Evolutionary conservation across 2,113 vertebrate genomes (phyloP).

Genomic region (Artemisiospiza belli): DNA sequence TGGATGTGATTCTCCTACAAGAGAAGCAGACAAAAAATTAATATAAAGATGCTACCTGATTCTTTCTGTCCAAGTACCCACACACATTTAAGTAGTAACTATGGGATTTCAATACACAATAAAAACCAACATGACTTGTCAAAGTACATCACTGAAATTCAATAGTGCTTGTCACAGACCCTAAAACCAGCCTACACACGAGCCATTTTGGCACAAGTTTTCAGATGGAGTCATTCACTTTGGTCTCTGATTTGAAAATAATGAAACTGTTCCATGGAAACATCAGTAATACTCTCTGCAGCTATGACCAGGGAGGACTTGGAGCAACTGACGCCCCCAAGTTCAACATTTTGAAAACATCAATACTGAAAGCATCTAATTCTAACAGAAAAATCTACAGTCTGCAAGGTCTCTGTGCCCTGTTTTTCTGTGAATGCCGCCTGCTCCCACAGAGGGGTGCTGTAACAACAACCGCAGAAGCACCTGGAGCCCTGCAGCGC

Average conservation of each 20-base stretch:
- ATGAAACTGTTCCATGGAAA: neutral
- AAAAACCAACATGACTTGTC: neutral
- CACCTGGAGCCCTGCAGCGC: no score
- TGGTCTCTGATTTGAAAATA: neutral
- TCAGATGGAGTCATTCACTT: neutral
- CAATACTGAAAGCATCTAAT: neutral
- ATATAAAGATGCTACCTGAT: neutral
- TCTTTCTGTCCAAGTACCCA: neutral
- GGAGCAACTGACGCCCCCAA: neutral
- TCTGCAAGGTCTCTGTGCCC: neutral
- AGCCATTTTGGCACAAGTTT: neutral
- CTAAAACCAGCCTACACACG: neutral
- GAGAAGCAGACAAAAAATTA: conserved; percentile 9
- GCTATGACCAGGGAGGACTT: neutral
- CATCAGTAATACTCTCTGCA: neutral
- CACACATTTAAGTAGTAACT: neutral
- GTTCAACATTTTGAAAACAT: neutral
- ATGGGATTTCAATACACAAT: neutral
- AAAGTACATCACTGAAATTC: neutral
- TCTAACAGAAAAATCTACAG: neutral
- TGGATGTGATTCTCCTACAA: conserved; percentile 69
- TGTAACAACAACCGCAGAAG: neutral
- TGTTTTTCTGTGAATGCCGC: neutral
- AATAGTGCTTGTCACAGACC: neutral
- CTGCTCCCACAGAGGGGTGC: conserved; percentile 24